Conservation (phyloP, 1,140 invertebrate genomes). For the Formica selysi region DNA sequence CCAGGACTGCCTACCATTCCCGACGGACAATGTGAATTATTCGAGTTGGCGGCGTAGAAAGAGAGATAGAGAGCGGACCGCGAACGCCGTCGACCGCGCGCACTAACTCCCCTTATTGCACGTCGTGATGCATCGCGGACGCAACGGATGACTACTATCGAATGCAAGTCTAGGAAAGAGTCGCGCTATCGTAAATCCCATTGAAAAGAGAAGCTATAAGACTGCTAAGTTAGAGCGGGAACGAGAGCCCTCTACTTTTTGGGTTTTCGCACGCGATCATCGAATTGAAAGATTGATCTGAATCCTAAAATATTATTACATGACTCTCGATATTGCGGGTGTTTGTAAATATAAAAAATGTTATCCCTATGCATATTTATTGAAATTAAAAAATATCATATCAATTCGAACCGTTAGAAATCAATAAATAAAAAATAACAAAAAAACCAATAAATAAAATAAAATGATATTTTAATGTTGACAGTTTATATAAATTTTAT, state of each 20-base stretch:
- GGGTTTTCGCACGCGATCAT: background rate
- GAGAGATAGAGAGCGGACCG: conserved; percentile 60
- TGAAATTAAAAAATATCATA: background rate
- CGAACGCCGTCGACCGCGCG: conserved; percentile 67
- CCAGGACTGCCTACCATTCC: conserved; percentile 82
- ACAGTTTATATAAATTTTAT: background rate
- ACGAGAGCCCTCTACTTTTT: background rate
- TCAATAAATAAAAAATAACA: background rate
- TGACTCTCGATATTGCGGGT: background rate
- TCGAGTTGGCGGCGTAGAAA: conserved; percentile 84
- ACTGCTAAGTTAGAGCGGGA: conserved; percentile 22
- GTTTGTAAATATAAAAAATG: background rate
- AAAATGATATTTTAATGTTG: background rate
- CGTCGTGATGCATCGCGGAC: conserved; percentile 53
- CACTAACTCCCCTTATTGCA: conserved; percentile 59
- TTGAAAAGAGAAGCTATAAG: conserved; percentile 54
- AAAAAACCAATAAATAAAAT: background rate
- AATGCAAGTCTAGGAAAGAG: conserved; percentile 56
- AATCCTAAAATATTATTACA: background rate
- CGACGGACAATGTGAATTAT: conserved; percentile 87
- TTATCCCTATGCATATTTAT: background rate
- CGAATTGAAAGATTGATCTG: background rate
- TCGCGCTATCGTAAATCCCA: conserved; percentile 63
- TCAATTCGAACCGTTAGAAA: background rate
- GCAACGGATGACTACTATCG: conserved; percentile 67